Base-by-base conservation (phyloP, 2,888 invertebrate genomes). In the Clostera curtula region DNA sequence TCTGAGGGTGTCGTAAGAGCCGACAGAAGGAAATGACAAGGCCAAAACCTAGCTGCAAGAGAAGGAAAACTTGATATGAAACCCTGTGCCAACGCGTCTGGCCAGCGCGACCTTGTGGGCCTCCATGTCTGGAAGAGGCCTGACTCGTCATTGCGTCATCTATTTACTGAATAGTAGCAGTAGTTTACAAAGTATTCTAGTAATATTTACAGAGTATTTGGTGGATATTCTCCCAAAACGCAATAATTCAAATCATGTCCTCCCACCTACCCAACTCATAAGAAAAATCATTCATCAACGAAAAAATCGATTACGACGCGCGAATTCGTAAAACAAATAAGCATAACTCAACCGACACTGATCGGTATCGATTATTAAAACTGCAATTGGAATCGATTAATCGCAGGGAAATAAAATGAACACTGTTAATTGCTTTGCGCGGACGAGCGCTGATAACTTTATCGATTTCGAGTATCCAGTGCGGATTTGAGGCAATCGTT, bases 351-450 rank as follows among this genome's bases (percentile, higher is more conserved):
- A 62, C 56, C 51, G 49, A 49, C 60, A 51, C 43, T 54, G 74
- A 75, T 77, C 67, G 55, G 56, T 66, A 75, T 75, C 75, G 72
- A 71, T 69, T 75, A 75, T 75, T 76, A 73, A 72, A 69, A 71
- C 57, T 51, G 64, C 59, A 61, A 68, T 54, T 62, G 59, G 62
- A 68, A 64, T 72, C 74, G 76, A 79, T 77, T 77, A 72, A 79
- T 73, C 63, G 57, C 54, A 49, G 50, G 55, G 62, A 63, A 65
- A 69, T 74, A 64, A 59, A 72, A 61, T 54, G 68, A 60, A 56
- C 59, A 38, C 56, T 55, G 71, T 69, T 80, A 80, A 82, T 80
- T 79, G 75, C 62, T 79, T 75, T 69, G 66, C 60, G 60, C 62
- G 56, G 59, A 58, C 56, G 56, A 68, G 40, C 34, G 32, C 43